Base-by-base conservation (phyloP, 2,888 invertebrate species). In the Chirona hameri region DNA sequence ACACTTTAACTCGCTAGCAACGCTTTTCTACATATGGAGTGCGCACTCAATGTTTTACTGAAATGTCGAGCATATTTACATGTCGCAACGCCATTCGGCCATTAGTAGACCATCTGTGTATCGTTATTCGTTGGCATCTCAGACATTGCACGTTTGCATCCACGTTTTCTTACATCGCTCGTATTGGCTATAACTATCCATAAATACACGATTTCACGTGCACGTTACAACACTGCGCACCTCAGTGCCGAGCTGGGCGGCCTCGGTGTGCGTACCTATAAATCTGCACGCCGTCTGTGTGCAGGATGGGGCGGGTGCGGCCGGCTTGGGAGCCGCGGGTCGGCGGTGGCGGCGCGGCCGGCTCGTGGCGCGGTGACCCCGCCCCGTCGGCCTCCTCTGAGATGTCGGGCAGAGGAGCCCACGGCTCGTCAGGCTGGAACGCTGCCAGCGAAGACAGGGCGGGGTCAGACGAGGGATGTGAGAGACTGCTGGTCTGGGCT, bases 331-430 rank as follows among this genome's bases (percentile, higher is more conserved):
- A 65, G 27, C 27, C 9, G 7, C 65, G n/a, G 65, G 10, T 14
- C n/a, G 21, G n/a, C 65, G 7, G 27, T 27, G 27, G 89, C 89
- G n/a, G n/a, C n/a, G n/a, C n/a, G n/a, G 89, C 89, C 89, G 88
- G 89, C 88, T 88, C 88, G 88, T 88, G 88, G 88, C 88, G 88
- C 88, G 88, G 88, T 89, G 89, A 89, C 89, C 89, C 89, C 89
- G 89, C 89, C 89, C 48, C 48, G 48, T 89, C 89, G 89, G 89
- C 89, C 89, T 89, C 88, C 76, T 76, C 76, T 7, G 76, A 39
- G 39, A 76, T 76, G 76, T 76, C 76, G 5, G 76, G 76, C 39
- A 76, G 29, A 18, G 31, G 39, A 5, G 39, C 9, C 39, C n/a
- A 27, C 31, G 31, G 39, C 7, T 76, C 76, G 31, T 76, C 76